These are phyloP conservation scores for pig (Sus scrofa) DNA, from an alignment of 2,113 vertebrate species.

Conservation along the genomic window T2T-Sscrofa CM000828.6:49830501-49831000, in stretches of 20 bases:
- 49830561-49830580: too few species aligned
- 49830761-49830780: neutral
- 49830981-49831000: neutral
- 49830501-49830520: too few species aligned
- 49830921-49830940: neutral
- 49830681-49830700: neutral
- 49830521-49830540: too few species aligned
- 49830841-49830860: slow-evolving; percentile 20
- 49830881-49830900: neutral
- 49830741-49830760: neutral
- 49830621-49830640: neutral
- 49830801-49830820: neutral
- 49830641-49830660: neutral
- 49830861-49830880: neutral
- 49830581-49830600: neutral
- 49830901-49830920: neutral
- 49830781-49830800: neutral
- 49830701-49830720: neutral
- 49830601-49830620: neutral
- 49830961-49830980: neutral
- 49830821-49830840: neutral
- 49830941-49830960: neutral
- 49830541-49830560: too few species aligned
- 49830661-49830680: neutral
- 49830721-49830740: neutral